Evolutionary conservation across 2,113 vertebrate species (phyloP).

Genomic region (Colius striatus): DNA sequence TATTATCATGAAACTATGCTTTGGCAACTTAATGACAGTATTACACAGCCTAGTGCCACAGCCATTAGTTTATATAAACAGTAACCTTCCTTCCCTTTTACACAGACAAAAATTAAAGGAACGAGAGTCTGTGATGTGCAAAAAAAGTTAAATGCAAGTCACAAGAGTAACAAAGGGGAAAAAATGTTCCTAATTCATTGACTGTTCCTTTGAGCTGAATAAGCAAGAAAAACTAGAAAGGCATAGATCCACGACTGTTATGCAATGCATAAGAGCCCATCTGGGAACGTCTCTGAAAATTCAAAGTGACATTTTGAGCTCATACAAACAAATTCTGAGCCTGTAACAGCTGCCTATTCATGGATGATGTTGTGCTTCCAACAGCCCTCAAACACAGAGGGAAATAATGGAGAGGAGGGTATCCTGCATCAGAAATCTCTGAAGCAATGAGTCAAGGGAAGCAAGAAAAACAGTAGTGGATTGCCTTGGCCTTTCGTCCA

Average conservation of each 20-base stretch:
- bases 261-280: not conserved
- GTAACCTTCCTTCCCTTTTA: not conserved
- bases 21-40: not conserved
- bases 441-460: not conserved
- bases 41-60: not conserved
- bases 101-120: not conserved
- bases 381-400: accelerated
- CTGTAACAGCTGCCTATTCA: not conserved
- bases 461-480: not conserved
- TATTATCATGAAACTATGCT: not conserved
- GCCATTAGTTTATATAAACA: not conserved
- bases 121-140: not conserved
- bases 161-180: not conserved
- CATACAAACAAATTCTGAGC: not conserved
- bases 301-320: not conserved
- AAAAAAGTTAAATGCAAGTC: not conserved
- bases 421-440: not conserved
- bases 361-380: not conserved
- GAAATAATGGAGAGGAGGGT: not conserved
- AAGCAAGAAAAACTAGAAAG: not conserved
- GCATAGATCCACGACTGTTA: not conserved
- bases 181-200: not conserved
- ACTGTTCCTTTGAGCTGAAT: not conserved
- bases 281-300: not conserved
- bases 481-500: not conserved